Percentiles rank a stretch among this genome's conserved stretches.
Evolutionary conservation across 1,140 invertebrate species (phyloP).

Genomic region (Megalonaias nervosa): DNA sequence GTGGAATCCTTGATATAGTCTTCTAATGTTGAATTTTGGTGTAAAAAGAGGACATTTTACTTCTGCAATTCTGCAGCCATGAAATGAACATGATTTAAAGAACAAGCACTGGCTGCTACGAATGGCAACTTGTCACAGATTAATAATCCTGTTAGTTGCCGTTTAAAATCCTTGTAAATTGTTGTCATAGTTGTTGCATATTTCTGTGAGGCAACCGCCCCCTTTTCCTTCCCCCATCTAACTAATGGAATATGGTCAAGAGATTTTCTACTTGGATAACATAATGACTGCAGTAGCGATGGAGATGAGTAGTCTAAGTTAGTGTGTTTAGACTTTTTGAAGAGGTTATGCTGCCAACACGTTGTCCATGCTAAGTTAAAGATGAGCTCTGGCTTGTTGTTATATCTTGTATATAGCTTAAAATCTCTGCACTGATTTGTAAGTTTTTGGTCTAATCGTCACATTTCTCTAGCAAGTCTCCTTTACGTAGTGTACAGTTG

Average conservation of each 20-base stretch:
- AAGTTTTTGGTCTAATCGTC: not conserved
- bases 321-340: not conserved
- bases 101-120: not conserved
- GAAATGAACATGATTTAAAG: not conserved
- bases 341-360: not conserved
- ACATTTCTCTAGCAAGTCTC: too few relatives aligned
- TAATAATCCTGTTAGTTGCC: not conserved
- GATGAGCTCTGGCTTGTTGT: too few relatives aligned
- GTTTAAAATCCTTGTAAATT: not conserved
- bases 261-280: not conserved
- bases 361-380: not conserved
- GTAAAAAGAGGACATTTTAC: not conserved
- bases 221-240: not conserved
- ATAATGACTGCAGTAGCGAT: not conserved
- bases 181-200: not conserved
- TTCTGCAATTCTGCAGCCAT: not conserved
- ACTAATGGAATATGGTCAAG: not conserved
- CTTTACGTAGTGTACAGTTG: too few relatives aligned
- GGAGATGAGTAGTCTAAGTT: not conserved
- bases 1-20: conserved; percentile 2
- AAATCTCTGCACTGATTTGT: too few relatives aligned
- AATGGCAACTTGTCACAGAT: not conserved
- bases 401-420: too few relatives aligned
- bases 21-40: conserved; percentile 1
- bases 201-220: too few relatives aligned